phyloP scores from a whole-genome alignment of 1,140 invertebrate genomes.

The Halictus rubicundus region DNA sequence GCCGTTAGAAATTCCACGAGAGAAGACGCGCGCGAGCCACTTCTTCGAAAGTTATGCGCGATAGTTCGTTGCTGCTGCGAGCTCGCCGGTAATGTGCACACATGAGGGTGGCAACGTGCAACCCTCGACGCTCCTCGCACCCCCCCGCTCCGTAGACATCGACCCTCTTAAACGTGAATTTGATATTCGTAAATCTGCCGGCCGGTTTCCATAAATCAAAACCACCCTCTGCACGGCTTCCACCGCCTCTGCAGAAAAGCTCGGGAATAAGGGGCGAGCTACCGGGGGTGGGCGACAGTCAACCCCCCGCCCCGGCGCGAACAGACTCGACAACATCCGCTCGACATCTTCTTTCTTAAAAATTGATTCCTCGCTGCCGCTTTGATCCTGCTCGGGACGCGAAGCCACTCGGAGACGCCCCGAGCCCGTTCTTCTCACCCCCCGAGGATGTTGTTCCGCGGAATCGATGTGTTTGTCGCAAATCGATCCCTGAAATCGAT shows the following conservation, averaged over 20 bases:
- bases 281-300: background rate
- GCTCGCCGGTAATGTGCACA: conserved; percentile 67
- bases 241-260: conserved; percentile 39
- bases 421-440: conserved; percentile 26
- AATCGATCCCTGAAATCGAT: background rate
- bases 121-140: conserved; percentile 41
- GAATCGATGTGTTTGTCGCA: background rate
- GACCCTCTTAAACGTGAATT: conserved; percentile 77
- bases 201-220: conserved; percentile 79
- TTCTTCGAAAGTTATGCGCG: conserved; percentile 62
- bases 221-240: conserved; percentile 69
- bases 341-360: conserved; percentile 66
- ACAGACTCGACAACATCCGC: conserved; percentile 56
- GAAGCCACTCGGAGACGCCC: background rate
- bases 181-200: conserved; percentile 80
- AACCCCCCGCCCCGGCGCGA: conserved; percentile 13
- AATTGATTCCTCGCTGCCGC: conserved; percentile 60
- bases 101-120: conserved; percentile 61
- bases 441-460: background rate
- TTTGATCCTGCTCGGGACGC: conserved; percentile 50
- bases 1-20: conserved; percentile 36
- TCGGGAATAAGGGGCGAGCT: background rate
- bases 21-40: conserved; percentile 38
- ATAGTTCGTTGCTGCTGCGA: conserved; percentile 63
- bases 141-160: conserved; percentile 23